Base-by-base conservation (phyloP, 1,140 invertebrate species). In the Drosophila kanapiae region DNA sequence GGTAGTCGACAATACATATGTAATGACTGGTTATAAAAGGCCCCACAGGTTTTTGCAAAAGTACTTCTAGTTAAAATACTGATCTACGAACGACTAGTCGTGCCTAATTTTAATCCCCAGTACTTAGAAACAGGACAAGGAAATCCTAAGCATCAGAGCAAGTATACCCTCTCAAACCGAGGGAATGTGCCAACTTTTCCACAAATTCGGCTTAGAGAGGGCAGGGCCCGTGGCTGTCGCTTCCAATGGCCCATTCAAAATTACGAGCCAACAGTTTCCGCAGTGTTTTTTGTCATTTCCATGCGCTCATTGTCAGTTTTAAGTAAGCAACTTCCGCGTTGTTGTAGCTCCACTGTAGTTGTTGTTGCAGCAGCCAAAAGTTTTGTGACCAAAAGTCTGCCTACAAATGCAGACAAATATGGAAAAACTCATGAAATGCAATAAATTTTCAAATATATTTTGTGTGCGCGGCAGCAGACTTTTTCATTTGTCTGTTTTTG, bases 391-490 rank as follows among this genome's bases (percentile, higher is more conserved):
- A 78, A 84, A 79, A 78, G 59, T 78, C 84, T 90, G 85, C 85
- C 85, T 90, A 88, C 85, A 76, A 88, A 76, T 76, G 85, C 85
- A 82, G 85, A 90, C 85, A 90, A 88, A 88, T 90, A 82, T 88
- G 80, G 81, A 78, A 84, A 78, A 88, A 84, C 81, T 77, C 78
- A 81, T 84, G 85, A 90, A 88, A 88, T 90, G 85, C 85, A 90
- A 88, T 88, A 88, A 88, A 88, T 88, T 88, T 85, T 76, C 85
- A 90, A 88, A 88, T 90, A 90, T 85, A 88, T 88, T 72, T 79
- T 78, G 78, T 87, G 62, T 83, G 76, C 53, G 58, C 63, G 62
- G 48, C 71, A 70, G 59, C 54, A 33, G 61, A 58, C 31, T 54
- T 58, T 75, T 65, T 53, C 35, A 31, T 75, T 60, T 37, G 31